Percentiles rank a stretch among this genome's conserved stretches.
phyloP scores from a whole-genome alignment of 2,797 vertebrate genomes.

The Anguilla anguilla region DNA sequence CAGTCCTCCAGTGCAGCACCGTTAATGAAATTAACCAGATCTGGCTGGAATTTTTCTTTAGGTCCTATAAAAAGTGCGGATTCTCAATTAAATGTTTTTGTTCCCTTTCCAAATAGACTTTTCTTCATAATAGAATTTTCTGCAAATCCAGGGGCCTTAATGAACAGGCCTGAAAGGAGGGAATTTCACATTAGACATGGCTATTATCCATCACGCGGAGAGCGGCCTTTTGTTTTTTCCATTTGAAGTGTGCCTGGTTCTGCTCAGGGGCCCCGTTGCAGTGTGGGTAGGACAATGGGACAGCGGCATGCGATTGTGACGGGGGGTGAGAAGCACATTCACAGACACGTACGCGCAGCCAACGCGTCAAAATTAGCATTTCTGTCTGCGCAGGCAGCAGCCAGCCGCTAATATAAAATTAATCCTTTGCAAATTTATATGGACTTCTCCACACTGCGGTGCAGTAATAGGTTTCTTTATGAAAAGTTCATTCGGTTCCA shows the following conservation, averaged over 20 bases:
- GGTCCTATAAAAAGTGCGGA: conserved; percentile 62
- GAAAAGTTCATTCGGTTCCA: conserved; percentile 60
- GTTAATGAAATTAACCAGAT: conserved; percentile 72
- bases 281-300: conserved; percentile 36
- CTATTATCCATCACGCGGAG: conserved; percentile 44
- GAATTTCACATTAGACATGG: conserved; percentile 35
- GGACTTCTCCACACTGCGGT: conserved; percentile 51
- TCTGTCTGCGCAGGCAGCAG: conserved; percentile 53
- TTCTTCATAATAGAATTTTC: conserved; percentile 50
- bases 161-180: conserved; percentile 41
- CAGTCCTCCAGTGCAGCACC: conserved; percentile 46
- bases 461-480: conserved; percentile 58
- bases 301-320: conserved; percentile 41
- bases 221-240: conserved; percentile 47
- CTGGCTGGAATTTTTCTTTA: conserved; percentile 57
- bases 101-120: conserved; percentile 27
- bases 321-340: conserved; percentile 51
- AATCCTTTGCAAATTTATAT: conserved; percentile 63
- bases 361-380: conserved; percentile 66
- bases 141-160: conserved; percentile 36
- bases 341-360: conserved; percentile 48
- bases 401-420: conserved; percentile 63
- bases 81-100: conserved; percentile 42
- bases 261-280: conserved; percentile 30
- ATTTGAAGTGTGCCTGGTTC: conserved; percentile 38